These are phyloP conservation scores for Leucania comma DNA, from an alignment of 2,888 invertebrate genomes.

Conservation along the genomic window DNA sequence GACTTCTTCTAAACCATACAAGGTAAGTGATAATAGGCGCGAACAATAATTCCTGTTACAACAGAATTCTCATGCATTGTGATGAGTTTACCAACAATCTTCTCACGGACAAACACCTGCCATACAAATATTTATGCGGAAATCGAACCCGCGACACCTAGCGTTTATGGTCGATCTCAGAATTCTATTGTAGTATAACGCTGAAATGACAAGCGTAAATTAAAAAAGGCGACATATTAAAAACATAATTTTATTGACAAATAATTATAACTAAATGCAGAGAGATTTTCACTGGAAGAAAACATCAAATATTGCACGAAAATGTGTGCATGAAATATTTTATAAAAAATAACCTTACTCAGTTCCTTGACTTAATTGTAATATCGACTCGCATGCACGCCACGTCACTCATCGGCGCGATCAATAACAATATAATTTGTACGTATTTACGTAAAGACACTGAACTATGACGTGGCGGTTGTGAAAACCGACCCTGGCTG, in stretches of 20 bases:
- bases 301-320: constrained; percentile 51
- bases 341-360: constrained; percentile 62
- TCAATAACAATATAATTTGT: constrained; percentile 57
- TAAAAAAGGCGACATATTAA: constrained; percentile 27
- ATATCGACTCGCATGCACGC: constrained; percentile 48
- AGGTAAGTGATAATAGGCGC: not conserved
- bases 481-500: constrained; percentile 55
- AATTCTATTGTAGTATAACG: constrained; percentile 1
- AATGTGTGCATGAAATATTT: constrained; percentile 55
- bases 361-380: constrained; percentile 62
- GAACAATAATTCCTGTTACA: constrained; percentile 19
- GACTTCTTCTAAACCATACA: constrained; percentile 1
- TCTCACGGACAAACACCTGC: constrained; percentile 22
- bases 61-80: constrained; percentile 28
- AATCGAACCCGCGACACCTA: constrained; percentile 30
- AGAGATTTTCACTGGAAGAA: constrained; percentile 50
- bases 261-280: constrained; percentile 49
- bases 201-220: too few relatives aligned
- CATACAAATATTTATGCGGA: constrained; percentile 41
- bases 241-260: constrained; percentile 61
- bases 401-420: constrained; percentile 49
- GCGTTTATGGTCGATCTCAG: not conserved
- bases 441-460: constrained; percentile 51
- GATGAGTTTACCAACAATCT: constrained; percentile 17
- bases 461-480: constrained; percentile 49